Percentiles rank a stretch among this genome's conserved stretches.
phyloP scores from a whole-genome alignment of 2,797 vertebrate species.

The Pseudocheirus occidentalis region DNA sequence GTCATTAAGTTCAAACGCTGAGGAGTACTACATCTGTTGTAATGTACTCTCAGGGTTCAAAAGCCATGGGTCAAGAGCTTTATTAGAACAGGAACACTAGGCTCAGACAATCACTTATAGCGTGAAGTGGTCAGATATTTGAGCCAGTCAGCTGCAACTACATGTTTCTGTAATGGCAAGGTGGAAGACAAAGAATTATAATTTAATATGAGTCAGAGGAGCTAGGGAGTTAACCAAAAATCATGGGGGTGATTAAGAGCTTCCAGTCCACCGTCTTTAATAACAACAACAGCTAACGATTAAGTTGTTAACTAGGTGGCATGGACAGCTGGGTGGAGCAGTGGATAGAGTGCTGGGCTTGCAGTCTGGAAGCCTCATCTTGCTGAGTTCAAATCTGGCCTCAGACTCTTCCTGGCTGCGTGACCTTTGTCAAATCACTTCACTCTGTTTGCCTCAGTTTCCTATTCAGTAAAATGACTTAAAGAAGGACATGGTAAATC shows the following conservation, averaged over 20 bases:
- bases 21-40: not conserved
- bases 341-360: not conserved
- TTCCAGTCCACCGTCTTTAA: not conserved
- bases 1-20: not conserved
- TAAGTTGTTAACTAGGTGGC: not conserved
- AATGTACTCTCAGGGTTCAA: not conserved
- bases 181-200: not conserved
- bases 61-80: not conserved
- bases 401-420: not conserved
- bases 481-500: not conserved
- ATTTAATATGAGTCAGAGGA: not conserved
- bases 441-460: not conserved
- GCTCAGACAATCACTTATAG: not conserved
- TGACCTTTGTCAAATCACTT: not conserved
- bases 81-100: not conserved
- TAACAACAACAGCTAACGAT: not conserved
- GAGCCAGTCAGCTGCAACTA: not conserved
- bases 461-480: not conserved
- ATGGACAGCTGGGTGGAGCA: not conserved
- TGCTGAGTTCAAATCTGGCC: not conserved
- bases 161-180: not conserved
- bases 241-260: not conserved
- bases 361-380: not conserved
- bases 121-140: not conserved
- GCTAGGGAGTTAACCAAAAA: not conserved